Evolutionary conservation across 2,888 invertebrate species (phyloP), one percentile per base, ranked within the genome.

Genomic region (Andrena fulva): DNA sequence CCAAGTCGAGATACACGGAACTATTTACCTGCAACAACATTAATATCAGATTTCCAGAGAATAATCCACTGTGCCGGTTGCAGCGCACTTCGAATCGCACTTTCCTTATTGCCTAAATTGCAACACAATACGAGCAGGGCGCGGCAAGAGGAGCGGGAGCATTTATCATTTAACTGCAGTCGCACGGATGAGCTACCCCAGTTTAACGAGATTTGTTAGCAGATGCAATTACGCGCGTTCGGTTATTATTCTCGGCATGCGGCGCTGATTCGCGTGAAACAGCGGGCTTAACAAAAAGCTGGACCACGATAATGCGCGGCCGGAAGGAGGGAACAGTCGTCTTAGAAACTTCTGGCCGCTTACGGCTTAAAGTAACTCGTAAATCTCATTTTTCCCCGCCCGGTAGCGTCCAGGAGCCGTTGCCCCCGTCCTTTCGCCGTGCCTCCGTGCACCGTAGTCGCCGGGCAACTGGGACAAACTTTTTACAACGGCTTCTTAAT

Each of bases 281-380:
- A 83, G 63, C 20, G 77, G 71, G 60, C 85, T 78, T 73, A 77
- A 68, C 81, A 87, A 87, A 86, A 89, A 88, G 81, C 84, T 56
- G 79, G 56, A 64, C 81, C 82, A 31, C 72, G 85, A 80, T 87
- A 89, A 88, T 88, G 78, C 81, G 80, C 87, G 71, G 84, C 80
- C 84, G 85, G 84, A 87, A 84, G 83, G 82, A 80, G 84, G 84
- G 80, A 88, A 89, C 89, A 91, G 90, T 91, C 91, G 89, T 91
- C 91, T 90, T 89, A 87, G 87, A 91, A 92, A 92, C 88, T 92
- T 92, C 88, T 87, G 86, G 85, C 89, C 90, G 91, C 90, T 92
- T 89, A 89, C 90, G 90, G 91, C 90, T 92, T 92, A 92, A 92
- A 91, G 90, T 91, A 91, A 92, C 91, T 91, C 91, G 92, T 92